Evolutionary conservation across 2,113 vertebrate species (phyloP).

Genomic region (Tauraco erythrolophus): DNA sequence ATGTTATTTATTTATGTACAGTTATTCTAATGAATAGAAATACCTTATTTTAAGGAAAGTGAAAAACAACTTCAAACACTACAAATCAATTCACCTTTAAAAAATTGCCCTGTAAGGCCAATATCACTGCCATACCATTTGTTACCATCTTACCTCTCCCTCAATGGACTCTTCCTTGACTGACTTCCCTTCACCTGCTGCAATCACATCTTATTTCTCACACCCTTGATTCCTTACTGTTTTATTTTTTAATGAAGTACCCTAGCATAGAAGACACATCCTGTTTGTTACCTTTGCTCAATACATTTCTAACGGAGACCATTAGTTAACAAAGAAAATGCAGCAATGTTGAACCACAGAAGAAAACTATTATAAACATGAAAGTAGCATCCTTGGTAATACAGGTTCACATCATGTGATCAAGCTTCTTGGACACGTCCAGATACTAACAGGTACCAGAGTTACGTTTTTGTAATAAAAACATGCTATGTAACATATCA

Average conservation of each 20-base stretch:
- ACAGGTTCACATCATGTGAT: neutral
- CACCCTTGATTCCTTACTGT: neutral
- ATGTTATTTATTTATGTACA: neutral
- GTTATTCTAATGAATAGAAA: neutral
- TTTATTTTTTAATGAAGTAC: neutral
- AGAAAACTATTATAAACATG: neutral
- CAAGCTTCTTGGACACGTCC: neutral
- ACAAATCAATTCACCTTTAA: neutral
- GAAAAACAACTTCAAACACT: neutral
- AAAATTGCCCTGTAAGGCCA: neutral
- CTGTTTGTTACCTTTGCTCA: neutral
- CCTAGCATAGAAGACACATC: neutral
- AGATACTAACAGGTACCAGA: neutral
- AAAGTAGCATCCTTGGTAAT: neutral
- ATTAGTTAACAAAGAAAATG: neutral
- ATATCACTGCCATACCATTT: neutral
- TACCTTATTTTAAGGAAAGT: neutral
- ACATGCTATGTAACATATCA: neutral
- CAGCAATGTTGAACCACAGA: neutral
- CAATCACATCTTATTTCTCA: neutral
- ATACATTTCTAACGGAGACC: neutral
- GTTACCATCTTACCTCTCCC: neutral
- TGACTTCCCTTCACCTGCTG: neutral
- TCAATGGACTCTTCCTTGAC: neutral
- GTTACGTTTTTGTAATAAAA: neutral